These are phyloP conservation scores for Nowickia ferox DNA, from an alignment of 2,888 invertebrate genomes.

Conservation along the genomic window DNA sequence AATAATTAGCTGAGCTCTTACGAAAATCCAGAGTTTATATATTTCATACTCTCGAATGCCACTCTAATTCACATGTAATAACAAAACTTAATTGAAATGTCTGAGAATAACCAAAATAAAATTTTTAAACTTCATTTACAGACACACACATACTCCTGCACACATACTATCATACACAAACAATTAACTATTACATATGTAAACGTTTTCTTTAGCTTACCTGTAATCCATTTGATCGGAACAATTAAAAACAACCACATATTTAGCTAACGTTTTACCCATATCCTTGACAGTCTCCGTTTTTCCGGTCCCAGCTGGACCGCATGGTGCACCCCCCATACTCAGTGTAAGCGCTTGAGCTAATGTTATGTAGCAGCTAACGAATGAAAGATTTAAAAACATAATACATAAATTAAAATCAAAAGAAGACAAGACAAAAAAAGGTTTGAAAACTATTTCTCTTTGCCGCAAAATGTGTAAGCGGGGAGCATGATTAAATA, in stretches of 20 bases:
- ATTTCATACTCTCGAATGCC: neutral
- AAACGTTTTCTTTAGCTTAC: constrained; percentile 77
- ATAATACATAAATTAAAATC: constrained; percentile 53
- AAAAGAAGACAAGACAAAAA: constrained; percentile 38
- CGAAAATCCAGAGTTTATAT: neutral
- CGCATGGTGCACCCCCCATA: constrained; percentile 98
- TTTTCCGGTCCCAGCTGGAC: constrained; percentile 99
- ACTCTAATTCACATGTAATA: no score
- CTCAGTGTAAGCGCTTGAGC: constrained; percentile 98
- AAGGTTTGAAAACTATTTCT: constrained; percentile 28
- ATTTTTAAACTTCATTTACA: neutral
- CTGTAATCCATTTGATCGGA: constrained; percentile 99
- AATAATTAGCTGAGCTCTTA: no score
- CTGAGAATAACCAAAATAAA: no score
- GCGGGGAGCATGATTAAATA: constrained; percentile 32
- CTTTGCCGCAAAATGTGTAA: neutral
- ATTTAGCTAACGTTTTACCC: constrained; percentile 98
- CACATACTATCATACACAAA: constrained; percentile 3
- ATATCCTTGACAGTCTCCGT: constrained; percentile 99
- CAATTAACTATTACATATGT: neutral
- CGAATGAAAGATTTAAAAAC: constrained; percentile 46
- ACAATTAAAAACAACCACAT: constrained; percentile 98
- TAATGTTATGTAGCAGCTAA: constrained; percentile 97
- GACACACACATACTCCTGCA: constrained; percentile 35
- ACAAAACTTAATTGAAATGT: no score